Base-by-base conservation (phyloP, 1,140 invertebrate genomes). In the Pantala flavescens region DNA sequence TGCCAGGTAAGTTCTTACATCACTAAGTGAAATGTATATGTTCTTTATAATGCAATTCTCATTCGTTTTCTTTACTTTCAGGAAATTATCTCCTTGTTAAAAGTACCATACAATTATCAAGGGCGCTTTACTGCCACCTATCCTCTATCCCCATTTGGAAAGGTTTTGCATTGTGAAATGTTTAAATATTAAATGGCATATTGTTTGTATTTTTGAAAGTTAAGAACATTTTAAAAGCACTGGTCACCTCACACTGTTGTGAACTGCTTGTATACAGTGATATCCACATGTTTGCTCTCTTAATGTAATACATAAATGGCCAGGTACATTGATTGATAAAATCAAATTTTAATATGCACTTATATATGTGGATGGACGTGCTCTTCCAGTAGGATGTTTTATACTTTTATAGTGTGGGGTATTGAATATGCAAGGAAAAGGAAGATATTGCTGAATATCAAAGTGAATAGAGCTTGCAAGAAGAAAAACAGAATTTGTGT, bases 141-240 rank as follows among this genome's bases (percentile, higher is more conserved):
- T 63, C 49, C 49, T 63, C 49, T 63, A 5, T 63, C 49, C 49
- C 49, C n/a, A 63, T 63, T 63, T 63, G 49, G 49, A 63, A 63
- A 63, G n/a, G 49, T 63, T 63, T 63, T 63, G 49, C 49, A 63
- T 63, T 63, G 49, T 63, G 49, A 63, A 21, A 63, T 63, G 49
- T 63, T 63, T 63, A 19, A 63, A 63, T 63, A 63, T 63, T 63
- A 19, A 16, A 21, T 63, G 49, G 49, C 49, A 63, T 63, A 63
- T 21, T 21, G 49, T 63, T 63, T 63, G 49, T 63, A 63, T 63
- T 63, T 63, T 63, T 63, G 14, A 63, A 63, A 19, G 16, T 63
- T 21, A 63, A 63, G 49, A 63, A 63, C 49, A 19, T 36, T 36
- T 63, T 63, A 5, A 63, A 63, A 63, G 49, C 49, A 63, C 49